Conservation (phyloP, 2,797 vertebrate species). For the Nothura maculosa region DNA sequence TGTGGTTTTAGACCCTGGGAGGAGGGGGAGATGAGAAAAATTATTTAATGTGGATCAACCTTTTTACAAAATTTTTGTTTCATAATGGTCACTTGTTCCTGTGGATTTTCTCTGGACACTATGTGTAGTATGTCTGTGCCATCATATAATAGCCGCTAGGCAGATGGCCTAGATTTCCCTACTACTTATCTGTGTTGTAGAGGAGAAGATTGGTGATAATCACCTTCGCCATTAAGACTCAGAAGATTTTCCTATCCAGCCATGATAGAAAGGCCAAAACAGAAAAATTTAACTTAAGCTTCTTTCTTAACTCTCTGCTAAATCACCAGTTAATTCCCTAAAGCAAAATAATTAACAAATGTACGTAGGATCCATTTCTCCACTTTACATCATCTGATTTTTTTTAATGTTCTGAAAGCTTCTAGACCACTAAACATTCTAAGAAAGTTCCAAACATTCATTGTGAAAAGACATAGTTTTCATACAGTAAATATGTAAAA, state of each 20-base stretch:
- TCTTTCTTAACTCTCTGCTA: not conserved
- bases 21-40: not conserved
- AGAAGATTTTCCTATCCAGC: not conserved
- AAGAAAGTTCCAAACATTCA: conserved; percentile 4
- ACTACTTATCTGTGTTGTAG: not conserved
- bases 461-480: conserved; percentile 35
- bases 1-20: not conserved
- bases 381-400: not conserved
- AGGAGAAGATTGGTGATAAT: not conserved
- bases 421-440: not conserved
- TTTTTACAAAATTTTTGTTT: conserved; percentile 22
- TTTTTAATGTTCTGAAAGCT: not conserved
- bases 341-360: not conserved
- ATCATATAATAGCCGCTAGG: not conserved
- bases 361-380: conserved; percentile 24
- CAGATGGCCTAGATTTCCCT: not conserved
- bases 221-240: not conserved
- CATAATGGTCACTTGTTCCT: not conserved
- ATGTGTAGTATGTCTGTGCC: not conserved
- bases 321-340: not conserved
- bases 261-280: not conserved
- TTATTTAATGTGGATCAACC: not conserved
- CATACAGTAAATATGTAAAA: conserved; percentile 25
- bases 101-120: not conserved
- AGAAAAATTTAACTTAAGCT: not conserved